These are phyloP conservation scores for Toxotes chatareus DNA, from an alignment of 2,113 vertebrate genomes.

Conservation along the genomic window DNA sequence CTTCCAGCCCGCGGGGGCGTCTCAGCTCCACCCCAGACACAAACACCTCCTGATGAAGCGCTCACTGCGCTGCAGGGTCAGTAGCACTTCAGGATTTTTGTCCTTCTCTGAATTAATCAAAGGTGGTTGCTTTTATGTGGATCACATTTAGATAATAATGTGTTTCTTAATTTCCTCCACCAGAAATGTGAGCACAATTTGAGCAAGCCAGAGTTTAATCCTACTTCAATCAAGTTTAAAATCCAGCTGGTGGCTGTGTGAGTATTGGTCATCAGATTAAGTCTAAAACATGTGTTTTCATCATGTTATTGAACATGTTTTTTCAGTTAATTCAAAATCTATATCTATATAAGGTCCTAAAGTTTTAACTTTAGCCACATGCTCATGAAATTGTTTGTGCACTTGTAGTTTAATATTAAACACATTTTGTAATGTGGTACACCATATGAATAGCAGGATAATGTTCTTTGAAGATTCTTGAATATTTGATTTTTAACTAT, in stretches of 20 bases:
- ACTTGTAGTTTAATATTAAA: neutral
- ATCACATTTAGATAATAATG: neutral
- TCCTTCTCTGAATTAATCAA: neutral
- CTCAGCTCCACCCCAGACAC: constrained; percentile 96
- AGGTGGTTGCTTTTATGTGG: neutral
- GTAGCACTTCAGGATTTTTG: constrained; percentile 41
- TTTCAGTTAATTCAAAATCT: neutral
- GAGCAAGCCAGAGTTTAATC: constrained; percentile 99
- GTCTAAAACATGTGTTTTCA: constrained; percentile 4
- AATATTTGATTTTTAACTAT: neutral
- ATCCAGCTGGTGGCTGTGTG: constrained; percentile 98
- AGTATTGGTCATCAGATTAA: constrained; percentile 79
- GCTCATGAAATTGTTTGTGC: neutral
- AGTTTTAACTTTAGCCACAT: neutral
- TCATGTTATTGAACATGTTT: neutral
- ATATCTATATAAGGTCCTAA: constrained; percentile 7
- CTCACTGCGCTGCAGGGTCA: constrained; percentile 95
- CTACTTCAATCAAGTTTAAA: constrained; percentile 99
- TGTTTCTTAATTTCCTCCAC: constrained; percentile 33
- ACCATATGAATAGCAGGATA: neutral
- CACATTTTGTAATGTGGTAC: neutral
- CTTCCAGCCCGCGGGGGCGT: constrained; percentile 94
- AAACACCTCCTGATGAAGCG: constrained; percentile 99
- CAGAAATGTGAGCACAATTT: constrained; percentile 99
- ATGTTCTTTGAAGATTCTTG: neutral